Evolutionary conservation across 2,113 vertebrate genomes (phyloP).

Genomic region (Tupaia chinensis): DNA sequence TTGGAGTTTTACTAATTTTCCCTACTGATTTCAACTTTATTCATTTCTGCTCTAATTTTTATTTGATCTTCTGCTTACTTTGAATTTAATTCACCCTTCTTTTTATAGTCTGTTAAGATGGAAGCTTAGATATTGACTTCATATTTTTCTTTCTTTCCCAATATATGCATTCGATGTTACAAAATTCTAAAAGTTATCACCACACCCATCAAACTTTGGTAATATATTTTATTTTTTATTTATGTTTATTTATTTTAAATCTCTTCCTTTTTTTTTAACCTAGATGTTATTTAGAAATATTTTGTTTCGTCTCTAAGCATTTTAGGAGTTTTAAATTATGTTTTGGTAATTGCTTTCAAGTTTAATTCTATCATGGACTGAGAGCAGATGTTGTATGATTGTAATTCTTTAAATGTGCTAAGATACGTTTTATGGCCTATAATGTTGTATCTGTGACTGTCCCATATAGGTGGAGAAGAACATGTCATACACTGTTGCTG

Average conservation of each 20-base stretch:
- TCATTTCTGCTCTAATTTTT: not conserved
- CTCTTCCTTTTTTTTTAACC: not conserved
- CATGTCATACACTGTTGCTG: not conserved
- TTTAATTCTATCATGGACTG: not conserved
- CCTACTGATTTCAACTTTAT: not conserved
- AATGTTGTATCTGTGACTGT: not conserved
- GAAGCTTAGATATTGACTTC: not conserved
- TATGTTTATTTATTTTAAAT: too few relatives aligned
- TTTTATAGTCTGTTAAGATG: not conserved
- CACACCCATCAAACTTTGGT: not conserved
- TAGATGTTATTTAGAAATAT: not conserved
- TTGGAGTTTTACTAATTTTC: not conserved
- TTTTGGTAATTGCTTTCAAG: not conserved
- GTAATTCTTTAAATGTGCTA: not conserved
- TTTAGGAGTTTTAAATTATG: not conserved
- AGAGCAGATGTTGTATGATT: not conserved
- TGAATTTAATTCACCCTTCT: not conserved
- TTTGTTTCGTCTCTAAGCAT: not conserved
- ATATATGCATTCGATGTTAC: not conserved
- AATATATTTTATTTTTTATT: not conserved
- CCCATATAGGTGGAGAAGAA: too few relatives aligned
- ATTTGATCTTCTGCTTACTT: not conserved
- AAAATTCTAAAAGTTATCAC: not conserved
- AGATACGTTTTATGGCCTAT: too few relatives aligned
- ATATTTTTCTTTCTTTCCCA: not conserved